phyloP scores from a whole-genome alignment of 2,888 invertebrate species.

The Trissolcus brochymenae region DNA sequence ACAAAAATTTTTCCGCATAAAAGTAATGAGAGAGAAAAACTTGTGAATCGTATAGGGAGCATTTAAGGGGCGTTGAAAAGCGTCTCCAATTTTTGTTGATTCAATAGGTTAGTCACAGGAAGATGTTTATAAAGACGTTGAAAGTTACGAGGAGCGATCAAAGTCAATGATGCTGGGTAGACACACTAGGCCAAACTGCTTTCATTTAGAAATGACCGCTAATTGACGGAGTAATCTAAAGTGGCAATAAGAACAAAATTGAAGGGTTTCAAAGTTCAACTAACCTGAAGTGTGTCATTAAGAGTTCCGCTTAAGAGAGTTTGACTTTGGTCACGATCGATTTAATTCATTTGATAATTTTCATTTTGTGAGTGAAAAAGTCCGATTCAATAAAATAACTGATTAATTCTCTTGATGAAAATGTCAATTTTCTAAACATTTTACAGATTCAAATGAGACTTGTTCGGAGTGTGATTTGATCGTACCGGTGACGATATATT shows the following conservation, averaged over 20 bases:
- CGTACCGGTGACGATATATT: too few relatives aligned
- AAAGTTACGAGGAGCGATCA: constrained; percentile 27
- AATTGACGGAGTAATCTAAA: constrained; percentile 43
- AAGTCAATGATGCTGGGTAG: constrained; percentile 23
- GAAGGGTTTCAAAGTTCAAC: constrained; percentile 31
- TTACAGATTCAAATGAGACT: too few relatives aligned
- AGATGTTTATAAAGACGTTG: constrained; percentile 10
- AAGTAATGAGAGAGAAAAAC: too few relatives aligned
- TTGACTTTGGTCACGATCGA: constrained; percentile 19
- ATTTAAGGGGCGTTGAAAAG: too few relatives aligned
- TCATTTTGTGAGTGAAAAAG: too few relatives aligned
- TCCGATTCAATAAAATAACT: too few relatives aligned
- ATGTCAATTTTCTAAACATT: too few relatives aligned
- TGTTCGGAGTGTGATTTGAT: too few relatives aligned
- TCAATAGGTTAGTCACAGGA: constrained; percentile 5
- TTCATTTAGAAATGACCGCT: constrained; percentile 48
- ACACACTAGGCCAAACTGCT: constrained; percentile 31
- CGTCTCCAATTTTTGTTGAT: background rate
- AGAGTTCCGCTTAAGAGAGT: constrained; percentile 29
- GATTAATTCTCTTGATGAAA: too few relatives aligned
- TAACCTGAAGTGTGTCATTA: constrained; percentile 33
- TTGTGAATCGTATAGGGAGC: too few relatives aligned
- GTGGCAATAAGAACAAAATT: constrained; percentile 30
- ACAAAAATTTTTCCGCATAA: too few relatives aligned
- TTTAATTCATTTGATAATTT: constrained; percentile 14